Conservation (phyloP, 1,140 invertebrate species). For the Caerostris darwini region DNA sequence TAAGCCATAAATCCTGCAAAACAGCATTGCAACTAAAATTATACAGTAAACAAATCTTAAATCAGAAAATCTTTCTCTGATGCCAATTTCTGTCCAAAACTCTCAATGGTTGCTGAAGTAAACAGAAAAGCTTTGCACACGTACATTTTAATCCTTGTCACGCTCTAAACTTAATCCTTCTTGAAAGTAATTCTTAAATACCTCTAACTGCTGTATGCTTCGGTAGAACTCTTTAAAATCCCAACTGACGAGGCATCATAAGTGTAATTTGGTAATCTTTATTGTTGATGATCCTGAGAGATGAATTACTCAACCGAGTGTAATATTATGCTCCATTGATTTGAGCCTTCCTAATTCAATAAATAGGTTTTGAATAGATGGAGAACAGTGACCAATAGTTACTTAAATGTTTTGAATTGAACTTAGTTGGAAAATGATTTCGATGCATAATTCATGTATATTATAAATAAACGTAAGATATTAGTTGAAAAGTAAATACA, state of each 20-base stretch:
- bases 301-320: conserved; percentile 11
- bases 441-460: too few relatives aligned
- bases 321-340: background rate
- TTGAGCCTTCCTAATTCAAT: background rate
- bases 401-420: too few relatives aligned
- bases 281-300: background rate
- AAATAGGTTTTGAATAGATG: background rate
- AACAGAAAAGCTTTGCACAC: background rate
- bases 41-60: too few relatives aligned
- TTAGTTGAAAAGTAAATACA: too few relatives aligned
- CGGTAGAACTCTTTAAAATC: background rate
- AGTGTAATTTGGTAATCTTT: background rate
- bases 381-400: background rate
- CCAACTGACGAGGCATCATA: background rate
- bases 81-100: too few relatives aligned
- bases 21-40: too few relatives aligned
- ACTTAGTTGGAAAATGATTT: too few relatives aligned
- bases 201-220: background rate
- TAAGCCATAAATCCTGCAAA: too few relatives aligned
- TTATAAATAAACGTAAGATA: too few relatives aligned
- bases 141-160: conserved; percentile 8
- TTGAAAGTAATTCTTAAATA: background rate
- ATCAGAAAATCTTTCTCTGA: too few relatives aligned
- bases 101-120: background rate
- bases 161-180: background rate